Percentiles rank a stretch among this genome's conserved stretches.
These are phyloP conservation scores for Platynereis dumerilii DNA, from an alignment of 2,888 invertebrate species.

Conservation along the genomic window DNA sequence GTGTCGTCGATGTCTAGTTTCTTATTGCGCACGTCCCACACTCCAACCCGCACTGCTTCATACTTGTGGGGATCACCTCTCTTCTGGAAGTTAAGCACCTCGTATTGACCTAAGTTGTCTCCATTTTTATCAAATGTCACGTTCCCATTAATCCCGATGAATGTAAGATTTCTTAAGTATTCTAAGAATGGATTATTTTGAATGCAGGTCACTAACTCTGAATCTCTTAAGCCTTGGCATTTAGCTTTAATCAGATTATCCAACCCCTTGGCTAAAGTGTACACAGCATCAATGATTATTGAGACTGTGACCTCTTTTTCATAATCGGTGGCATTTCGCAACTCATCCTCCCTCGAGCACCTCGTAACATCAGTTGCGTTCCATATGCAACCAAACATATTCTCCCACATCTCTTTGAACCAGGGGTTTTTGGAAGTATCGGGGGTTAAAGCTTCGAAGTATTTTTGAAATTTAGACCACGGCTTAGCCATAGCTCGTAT, in stretches of 20 bases:
- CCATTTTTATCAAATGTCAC: constrained; percentile 50
- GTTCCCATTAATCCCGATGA: constrained; percentile 44
- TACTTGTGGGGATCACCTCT: constrained; percentile 16
- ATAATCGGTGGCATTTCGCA: not conserved
- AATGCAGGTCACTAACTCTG: constrained; percentile 37
- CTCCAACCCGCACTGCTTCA: constrained; percentile 35
- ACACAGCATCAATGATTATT: constrained; percentile 3
- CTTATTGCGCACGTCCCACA: constrained; percentile 46
- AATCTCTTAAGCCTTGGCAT: constrained; percentile 32
- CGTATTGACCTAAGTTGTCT: constrained; percentile 47
- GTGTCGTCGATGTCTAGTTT: constrained; percentile 36
- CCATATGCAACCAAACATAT: constrained; percentile 42
- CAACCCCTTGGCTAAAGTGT: constrained; percentile 35
- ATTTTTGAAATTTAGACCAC: constrained; percentile 39
- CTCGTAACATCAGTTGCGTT: not conserved
- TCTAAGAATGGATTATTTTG: constrained; percentile 37
- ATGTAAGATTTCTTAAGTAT: constrained; percentile 41
- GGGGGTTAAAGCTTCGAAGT: constrained; percentile 42
- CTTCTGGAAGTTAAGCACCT: constrained; percentile 44
- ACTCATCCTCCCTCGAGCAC: not conserved
- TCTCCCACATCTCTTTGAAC: constrained; percentile 49
- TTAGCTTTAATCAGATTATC: constrained; percentile 36
- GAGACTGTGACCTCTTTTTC: not conserved
- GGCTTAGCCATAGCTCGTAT: constrained; percentile 28
- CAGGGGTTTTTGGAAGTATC: constrained; percentile 41